phyloP scores from a whole-genome alignment of 2,888 invertebrate species.

The Atethmia centrago region DNA sequence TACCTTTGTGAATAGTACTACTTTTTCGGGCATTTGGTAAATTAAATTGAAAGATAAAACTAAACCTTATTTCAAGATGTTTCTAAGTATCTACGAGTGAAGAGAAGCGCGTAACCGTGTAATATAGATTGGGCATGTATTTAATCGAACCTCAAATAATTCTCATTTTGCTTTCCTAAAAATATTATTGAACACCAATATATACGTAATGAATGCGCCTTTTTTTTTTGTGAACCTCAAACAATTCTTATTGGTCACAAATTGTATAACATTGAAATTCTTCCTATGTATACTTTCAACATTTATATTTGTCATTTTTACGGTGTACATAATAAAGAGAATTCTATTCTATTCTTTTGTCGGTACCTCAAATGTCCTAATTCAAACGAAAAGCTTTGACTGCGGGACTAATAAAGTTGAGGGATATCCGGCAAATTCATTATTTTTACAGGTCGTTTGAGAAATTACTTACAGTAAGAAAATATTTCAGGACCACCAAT shows the following conservation, averaged over 20 bases:
- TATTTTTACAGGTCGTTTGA: slow-evolving; percentile 10
- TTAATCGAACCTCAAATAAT: background rate
- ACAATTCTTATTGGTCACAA: no score
- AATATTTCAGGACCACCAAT: background rate
- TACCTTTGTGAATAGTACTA: slow-evolving; percentile 15
- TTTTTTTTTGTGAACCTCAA: no score
- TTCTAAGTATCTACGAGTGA: background rate
- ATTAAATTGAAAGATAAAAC: background rate
- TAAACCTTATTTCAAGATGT: background rate
- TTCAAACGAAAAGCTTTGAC: slow-evolving; percentile 35
- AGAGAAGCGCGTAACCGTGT: background rate
- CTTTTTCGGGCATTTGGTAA: background rate
- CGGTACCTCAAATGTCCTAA: slow-evolving; percentile 12
- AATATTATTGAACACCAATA: no score
- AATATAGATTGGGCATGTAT: background rate
- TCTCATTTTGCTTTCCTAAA: no score
- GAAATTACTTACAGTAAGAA: background rate
- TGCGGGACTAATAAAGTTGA: slow-evolving; percentile 13
- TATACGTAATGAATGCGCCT: no score
- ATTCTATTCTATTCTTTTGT: background rate
- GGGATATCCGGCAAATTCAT: slow-evolving; percentile 20
- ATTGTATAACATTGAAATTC: no score
- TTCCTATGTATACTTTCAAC: no score
- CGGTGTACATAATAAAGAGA: no score
- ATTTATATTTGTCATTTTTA: no score